Conservation (phyloP, 2,888 invertebrate genomes). For the Lithophane semibrunnea region DNA sequence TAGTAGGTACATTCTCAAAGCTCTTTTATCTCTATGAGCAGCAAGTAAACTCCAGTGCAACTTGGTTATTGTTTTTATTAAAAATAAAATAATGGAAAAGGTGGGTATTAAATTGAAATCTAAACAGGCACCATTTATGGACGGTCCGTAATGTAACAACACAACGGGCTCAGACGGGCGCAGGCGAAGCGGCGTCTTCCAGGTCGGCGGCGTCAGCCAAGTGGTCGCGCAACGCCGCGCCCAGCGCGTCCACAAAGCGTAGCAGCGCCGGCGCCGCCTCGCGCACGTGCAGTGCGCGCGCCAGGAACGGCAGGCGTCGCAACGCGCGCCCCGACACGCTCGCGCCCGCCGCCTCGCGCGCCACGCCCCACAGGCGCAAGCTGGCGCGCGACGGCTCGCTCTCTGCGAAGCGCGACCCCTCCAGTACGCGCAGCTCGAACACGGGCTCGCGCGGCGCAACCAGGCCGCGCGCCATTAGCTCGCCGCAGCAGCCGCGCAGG, state of each 20-base stretch:
- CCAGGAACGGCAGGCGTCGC: slow-evolving; percentile 96
- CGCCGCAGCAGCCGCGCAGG: slow-evolving; percentile 94
- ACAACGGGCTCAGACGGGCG: not conserved
- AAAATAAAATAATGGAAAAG: not conserved
- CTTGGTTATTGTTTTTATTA: slow-evolving; percentile 22
- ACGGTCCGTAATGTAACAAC: not conserved
- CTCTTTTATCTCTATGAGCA: too few relatives aligned
- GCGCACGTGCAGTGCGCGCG: slow-evolving; percentile 91
- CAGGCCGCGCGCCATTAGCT: slow-evolving; percentile 93
- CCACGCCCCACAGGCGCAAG: slow-evolving; percentile 85
- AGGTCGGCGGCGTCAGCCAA: slow-evolving; percentile 74
- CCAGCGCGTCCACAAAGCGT: slow-evolving; percentile 82
- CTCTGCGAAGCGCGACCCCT: slow-evolving; percentile 77
- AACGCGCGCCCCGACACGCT: slow-evolving; percentile 95
- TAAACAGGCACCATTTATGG: not conserved
- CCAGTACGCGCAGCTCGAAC: slow-evolving; percentile 79
- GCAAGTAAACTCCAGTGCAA: not conserved
- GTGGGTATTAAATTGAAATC: not conserved
- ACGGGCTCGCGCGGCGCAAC: slow-evolving; percentile 77
- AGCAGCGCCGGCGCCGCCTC: slow-evolving; percentile 92
- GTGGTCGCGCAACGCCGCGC: slow-evolving; percentile 73
- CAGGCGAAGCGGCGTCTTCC: slow-evolving; percentile 50
- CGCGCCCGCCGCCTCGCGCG: slow-evolving; percentile 75
- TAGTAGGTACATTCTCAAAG: too few relatives aligned
- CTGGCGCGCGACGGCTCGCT: slow-evolving; percentile 74